Evolutionary conservation across 2,113 vertebrate genomes (phyloP).

Genomic region (Cranoglanis bouderius): DNA sequence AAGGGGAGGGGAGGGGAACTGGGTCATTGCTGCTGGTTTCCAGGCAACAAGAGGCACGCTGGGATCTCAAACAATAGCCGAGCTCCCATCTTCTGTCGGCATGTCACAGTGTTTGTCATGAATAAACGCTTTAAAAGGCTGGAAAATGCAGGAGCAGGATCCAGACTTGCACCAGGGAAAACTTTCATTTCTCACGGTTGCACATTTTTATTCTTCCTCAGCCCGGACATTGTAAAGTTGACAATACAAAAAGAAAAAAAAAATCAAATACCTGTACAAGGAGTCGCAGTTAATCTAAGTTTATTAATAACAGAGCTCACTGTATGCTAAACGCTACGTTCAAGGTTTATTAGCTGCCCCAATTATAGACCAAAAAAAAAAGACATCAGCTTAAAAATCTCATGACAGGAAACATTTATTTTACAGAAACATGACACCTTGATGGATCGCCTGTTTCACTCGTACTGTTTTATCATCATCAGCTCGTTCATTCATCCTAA

Average conservation of each 20-base stretch:
- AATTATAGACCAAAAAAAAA: neutral
- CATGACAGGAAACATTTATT: constrained; percentile 17
- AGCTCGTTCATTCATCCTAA: neutral
- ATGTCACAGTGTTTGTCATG: constrained; percentile 65
- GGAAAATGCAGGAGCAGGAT: constrained; percentile 57
- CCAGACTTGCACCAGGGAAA: neutral
- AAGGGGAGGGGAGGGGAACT: constrained; percentile 17
- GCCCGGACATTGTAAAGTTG: neutral
- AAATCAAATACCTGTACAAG: neutral
- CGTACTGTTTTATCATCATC: neutral
- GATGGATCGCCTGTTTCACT: neutral
- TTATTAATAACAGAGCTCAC: constrained; percentile 2
- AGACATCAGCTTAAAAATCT: constrained; percentile 8
- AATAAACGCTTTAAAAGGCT: constrained; percentile 60
- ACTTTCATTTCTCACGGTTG: constrained; percentile 2
- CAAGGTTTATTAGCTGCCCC: neutral
- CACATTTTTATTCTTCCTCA: neutral
- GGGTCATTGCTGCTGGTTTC: constrained; percentile 65
- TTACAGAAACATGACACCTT: neutral
- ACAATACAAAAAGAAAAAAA: neutral
- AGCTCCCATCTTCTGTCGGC: constrained; percentile 56
- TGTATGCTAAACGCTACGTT: neutral
- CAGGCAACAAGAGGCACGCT: constrained; percentile 69
- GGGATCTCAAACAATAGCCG: constrained; percentile 60
- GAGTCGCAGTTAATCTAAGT: neutral